Evolutionary conservation across 2,888 invertebrate genomes (phyloP).

Genomic region (Lasioglossum figueresi): DNA sequence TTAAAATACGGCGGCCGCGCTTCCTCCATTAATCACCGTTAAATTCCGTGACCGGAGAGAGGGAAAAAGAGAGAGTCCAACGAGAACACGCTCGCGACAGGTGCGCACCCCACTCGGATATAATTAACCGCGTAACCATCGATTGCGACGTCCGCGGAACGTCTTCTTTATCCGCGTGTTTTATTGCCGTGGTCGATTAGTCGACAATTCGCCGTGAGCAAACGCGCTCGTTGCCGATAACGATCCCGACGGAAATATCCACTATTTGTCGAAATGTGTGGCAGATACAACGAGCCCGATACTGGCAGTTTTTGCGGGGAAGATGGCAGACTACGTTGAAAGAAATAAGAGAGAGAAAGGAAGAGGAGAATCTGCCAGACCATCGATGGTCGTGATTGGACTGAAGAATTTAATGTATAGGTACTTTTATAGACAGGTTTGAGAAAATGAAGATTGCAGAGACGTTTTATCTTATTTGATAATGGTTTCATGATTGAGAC

Average conservation of each 20-base stretch:
- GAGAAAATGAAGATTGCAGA: not conserved
- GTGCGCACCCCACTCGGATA: not conserved
- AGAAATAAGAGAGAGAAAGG: not conserved
- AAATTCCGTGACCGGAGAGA: constrained; percentile 7
- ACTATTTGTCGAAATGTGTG: not conserved
- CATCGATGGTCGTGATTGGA: not conserved
- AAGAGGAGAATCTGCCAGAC: not conserved
- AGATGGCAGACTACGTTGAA: not conserved
- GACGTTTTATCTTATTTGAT: too few species aligned
- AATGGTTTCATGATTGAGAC: not conserved
- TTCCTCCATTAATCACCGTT: constrained; percentile 41
- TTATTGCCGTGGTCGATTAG: not conserved
- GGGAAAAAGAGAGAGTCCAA: not conserved
- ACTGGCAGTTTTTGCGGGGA: not conserved
- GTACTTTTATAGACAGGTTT: not conserved
- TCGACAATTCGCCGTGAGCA: not conserved
- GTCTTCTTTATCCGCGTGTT: not conserved
- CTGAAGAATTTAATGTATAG: not conserved
- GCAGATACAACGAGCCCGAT: not conserved
- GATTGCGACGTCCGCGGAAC: not conserved
- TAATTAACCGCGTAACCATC: not conserved
- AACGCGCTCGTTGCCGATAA: not conserved
- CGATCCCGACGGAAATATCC: not conserved
- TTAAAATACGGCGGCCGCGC: constrained; percentile 48
- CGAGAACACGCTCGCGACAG: not conserved